Base-by-base conservation (phyloP, 2,888 invertebrate species). In the Agriopis marginaria region DNA sequence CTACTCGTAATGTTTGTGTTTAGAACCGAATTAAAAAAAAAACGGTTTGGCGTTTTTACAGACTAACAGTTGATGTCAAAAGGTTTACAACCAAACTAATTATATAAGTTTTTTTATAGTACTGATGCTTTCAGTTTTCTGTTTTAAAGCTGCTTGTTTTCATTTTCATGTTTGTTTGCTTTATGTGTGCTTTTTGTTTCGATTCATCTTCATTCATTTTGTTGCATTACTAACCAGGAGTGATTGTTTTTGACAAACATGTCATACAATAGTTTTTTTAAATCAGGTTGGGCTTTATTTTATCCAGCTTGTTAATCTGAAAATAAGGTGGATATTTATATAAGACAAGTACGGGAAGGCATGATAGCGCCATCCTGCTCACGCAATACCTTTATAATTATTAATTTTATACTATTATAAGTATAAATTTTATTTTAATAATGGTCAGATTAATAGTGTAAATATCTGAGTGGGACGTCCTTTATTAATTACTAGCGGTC, bases 1-100 rank as follows among this genome's bases (percentile, higher is more conserved):
- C 32, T 32, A 1, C 32, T 32, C 32, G 5, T 5, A 14, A 14
- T 14, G n/a, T 32, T 51, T 32, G 51, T 23, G 23, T 11, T 51
- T 6, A 11, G 10, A 11, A 32, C 23, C 4, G 12, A 6, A 7
- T 39, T 1, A 11, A 9, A 42, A 8, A 14, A 14, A 42, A 7
- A 56, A 56, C 14, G 17, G 12, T 56, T 55, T 58, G 58, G 8
- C 45, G 7, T 45, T 62, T 62, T 62, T 62, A 9, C 62, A 63
- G 54, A 65, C 61, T 51, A 4, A 62, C 56, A 11, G 61, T 53
- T 47, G 54, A 54, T 39, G 62, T 42, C 23, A 62, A 62, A 62
- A 62, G 62, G 62, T 62, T 45, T 45, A 23, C 17, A 12, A 62
- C 9, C 23, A 7, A 32, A 58, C 12, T 12, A 6, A 44, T 58